Evolutionary conservation across 2,797 vertebrate genomes (phyloP), one percentile per base, ranked within the genome.

Genomic region (Philypnodon macrostomus): DNA sequence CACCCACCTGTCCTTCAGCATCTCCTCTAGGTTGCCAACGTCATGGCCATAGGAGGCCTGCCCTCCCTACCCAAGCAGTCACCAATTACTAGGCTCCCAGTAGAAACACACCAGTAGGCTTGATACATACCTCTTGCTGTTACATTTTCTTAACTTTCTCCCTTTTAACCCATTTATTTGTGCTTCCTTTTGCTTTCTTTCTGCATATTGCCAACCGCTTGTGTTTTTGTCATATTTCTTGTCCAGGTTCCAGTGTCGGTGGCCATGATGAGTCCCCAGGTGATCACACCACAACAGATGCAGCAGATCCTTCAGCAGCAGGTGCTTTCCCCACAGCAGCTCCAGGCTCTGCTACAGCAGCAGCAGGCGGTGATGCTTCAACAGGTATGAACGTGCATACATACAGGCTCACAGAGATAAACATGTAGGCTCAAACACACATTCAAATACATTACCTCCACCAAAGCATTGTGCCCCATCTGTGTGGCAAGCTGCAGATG

Each of bases 181-280:
- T 38, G 32, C 24, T 15, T 49, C 13, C n/a, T n/a, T n/a, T n/a
- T n/a, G n/a, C n/a, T n/a, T n/a, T n/a, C n/a, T n/a, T n/a, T n/a
- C n/a, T n/a, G n/a, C n/a, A n/a, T n/a, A n/a, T n/a, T n/a, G n/a
- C n/a, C n/a, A n/a, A 7, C 7, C 21, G 4, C 15, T 9, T 4
- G 11, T 7, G 23, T 15, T 31, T 40, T 40, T 47, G 14, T 61
- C 33, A 4, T 52, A 51, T 15, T 41, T 14, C 24, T 8, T 1
- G 58, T 79, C 58, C 85, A 98, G 96, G 95, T 98, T 85, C 96
- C 96, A 81, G 95, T 98, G 88, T 99, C 96, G 54, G 93, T 98
- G 95, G 95, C 96, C 94, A 98, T 99, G 95, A 98, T 99, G 96
- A 99, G 94, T 87, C 96, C 96, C 88, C 96, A 99, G 93, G 95